These are phyloP conservation scores for Perizoma flavofasciatum DNA, from an alignment of 2,888 invertebrate species.

Conservation along the genomic window DNA sequence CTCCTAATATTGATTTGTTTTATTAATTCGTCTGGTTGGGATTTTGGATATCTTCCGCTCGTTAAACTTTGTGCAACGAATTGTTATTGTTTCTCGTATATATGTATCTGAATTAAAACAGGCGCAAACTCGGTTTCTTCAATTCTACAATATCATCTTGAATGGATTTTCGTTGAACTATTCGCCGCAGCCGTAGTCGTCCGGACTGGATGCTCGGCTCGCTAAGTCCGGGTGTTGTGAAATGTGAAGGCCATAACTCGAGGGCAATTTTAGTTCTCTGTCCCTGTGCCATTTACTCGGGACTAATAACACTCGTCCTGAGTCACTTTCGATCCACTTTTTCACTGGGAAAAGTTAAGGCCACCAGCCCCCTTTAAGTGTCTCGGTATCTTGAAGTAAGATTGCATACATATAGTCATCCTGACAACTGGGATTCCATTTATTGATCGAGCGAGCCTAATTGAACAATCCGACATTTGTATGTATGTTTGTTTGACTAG, in stretches of 20 bases:
- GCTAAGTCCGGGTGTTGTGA: constrained; percentile 80
- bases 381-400: not conserved
- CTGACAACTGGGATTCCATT: too few relatives aligned
- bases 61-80: not conserved
- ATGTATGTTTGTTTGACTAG: too few relatives aligned
- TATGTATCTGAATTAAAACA: not conserved
- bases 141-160: constrained; percentile 9
- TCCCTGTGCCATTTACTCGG: constrained; percentile 77
- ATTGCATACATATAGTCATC: too few relatives aligned
- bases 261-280: constrained; percentile 70
- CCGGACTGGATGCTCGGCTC: constrained; percentile 72
- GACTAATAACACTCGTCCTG: constrained; percentile 42
- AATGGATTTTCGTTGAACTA: constrained; percentile 27
- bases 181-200: constrained; percentile 46
- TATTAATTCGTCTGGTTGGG: too few relatives aligned
- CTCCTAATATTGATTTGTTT: too few relatives aligned
- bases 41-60: not conserved
- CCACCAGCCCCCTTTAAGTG: constrained; percentile 12
- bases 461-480: too few relatives aligned
- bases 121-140: constrained; percentile 6
- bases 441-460: too few relatives aligned
- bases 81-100: too few relatives aligned
- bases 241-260: constrained; percentile 80
- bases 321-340: constrained; percentile 38
- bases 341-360: constrained; percentile 31